A percentile compares a stretch with the other conserved stretches of the same genome.
Conservation (phyloP, 2,113 vertebrate species). For the Hylia prasina region DNA sequence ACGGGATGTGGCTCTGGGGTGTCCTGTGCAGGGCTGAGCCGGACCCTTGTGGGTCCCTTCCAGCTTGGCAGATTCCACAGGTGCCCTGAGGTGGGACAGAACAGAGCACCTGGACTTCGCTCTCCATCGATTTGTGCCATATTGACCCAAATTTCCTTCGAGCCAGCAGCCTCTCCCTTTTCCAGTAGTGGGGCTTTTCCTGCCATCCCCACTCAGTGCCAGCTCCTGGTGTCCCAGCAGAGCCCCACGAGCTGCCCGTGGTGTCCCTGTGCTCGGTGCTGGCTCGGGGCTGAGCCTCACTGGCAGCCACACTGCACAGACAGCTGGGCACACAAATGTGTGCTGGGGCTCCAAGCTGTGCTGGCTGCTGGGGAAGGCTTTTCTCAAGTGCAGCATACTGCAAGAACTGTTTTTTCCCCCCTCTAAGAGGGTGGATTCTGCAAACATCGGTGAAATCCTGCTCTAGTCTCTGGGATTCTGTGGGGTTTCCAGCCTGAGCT, state of each 20-base stretch:
- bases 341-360: constrained; percentile 40
- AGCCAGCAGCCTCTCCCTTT: background rate
- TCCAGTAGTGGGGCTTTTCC: background rate
- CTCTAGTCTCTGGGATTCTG: background rate
- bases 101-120: background rate
- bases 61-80: accelerated
- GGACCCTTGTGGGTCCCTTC: background rate
- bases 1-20: background rate
- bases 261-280: background rate
- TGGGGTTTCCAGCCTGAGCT: background rate
- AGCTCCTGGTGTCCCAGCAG: background rate
- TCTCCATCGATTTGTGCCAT: background rate
- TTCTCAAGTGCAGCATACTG: background rate
- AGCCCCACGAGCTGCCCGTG: background rate
- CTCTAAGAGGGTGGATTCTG: background rate
- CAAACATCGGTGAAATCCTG: background rate
- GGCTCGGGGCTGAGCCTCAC: background rate
- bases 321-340: constrained; percentile 46
- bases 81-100: background rate
- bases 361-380: constrained; percentile 31
- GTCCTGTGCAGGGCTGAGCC: background rate
- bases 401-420: background rate
- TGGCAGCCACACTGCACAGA: background rate
- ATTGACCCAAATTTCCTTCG: accelerated
- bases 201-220: background rate